A percentile compares a stretch with the other conserved stretches of the same genome.
Evolutionary conservation across 2,113 vertebrate genomes (phyloP).

Genomic region (Willisornis vidua): DNA sequence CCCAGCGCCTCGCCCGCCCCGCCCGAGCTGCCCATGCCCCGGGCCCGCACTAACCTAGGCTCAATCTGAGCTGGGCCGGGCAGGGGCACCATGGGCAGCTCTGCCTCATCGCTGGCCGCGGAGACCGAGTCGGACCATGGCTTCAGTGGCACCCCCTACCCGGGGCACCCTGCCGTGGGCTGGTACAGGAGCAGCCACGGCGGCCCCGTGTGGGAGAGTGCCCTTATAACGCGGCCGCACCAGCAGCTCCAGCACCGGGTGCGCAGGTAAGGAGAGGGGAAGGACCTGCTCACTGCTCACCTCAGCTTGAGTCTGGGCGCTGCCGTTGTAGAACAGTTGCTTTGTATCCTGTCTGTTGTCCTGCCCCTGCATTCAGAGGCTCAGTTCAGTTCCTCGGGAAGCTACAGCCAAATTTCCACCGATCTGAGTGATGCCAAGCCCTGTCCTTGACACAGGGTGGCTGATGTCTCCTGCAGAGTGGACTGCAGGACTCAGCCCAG

Average conservation of each 20-base stretch:
- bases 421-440: not conserved
- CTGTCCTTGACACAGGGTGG: not conserved
- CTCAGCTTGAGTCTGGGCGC: not conserved
- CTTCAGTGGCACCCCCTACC: slow-evolving; percentile 82
- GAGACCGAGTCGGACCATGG: slow-evolving; percentile 96
- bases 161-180: slow-evolving; percentile 82
- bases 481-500: not conserved
- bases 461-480: not conserved
- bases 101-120: slow-evolving; percentile 91
- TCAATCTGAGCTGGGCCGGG: slow-evolving; percentile 53
- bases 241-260: slow-evolving; percentile 79
- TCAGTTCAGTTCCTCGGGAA: accelerated
- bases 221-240: slow-evolving; percentile 88
- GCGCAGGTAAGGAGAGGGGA: slow-evolving; percentile 86
- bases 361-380: not conserved
- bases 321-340: not conserved
- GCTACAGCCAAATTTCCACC: not conserved
- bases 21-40: slow-evolving; percentile 37
- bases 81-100: slow-evolving; percentile 89
- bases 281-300: not conserved
- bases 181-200: slow-evolving; percentile 90
- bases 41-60: slow-evolving; percentile 73
- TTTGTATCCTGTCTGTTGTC: not conserved
- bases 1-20: slow-evolving; percentile 34
- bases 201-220: slow-evolving; percentile 85